phyloP scores from a whole-genome alignment of 2,113 vertebrate species.

The Channa maculata region DNA sequence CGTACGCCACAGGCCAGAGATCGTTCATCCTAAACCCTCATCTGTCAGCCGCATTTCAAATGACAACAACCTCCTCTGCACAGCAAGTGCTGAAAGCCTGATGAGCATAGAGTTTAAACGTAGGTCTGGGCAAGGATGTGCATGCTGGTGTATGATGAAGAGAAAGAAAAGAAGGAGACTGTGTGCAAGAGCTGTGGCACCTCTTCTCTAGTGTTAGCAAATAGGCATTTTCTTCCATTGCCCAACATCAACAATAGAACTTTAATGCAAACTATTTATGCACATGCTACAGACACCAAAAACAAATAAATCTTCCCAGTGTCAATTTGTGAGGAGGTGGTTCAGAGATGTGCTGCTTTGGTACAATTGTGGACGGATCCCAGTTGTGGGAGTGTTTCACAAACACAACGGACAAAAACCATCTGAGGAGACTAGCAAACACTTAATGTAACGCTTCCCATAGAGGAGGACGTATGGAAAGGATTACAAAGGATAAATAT shows the following conservation, averaged over 20 bases:
- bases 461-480: not conserved
- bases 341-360: slow-evolving; percentile 61
- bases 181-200: not conserved
- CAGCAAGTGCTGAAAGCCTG: slow-evolving; percentile 16
- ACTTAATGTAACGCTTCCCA: not conserved
- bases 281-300: slow-evolving; percentile 41
- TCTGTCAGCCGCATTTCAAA: not conserved
- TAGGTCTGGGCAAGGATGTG: slow-evolving; percentile 8
- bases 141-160: slow-evolving; percentile 54
- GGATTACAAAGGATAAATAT: slow-evolving; percentile 43
- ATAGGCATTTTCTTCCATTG: not conserved
- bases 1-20: slow-evolving; percentile 32
- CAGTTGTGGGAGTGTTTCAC: slow-evolving; percentile 29
- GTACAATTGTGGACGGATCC: slow-evolving; percentile 28
- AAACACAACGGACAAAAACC: slow-evolving; percentile 32
- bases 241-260: not conserved
- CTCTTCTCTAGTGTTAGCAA: not conserved
- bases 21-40: not conserved
- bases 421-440: slow-evolving; percentile 28
- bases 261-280: not conserved
- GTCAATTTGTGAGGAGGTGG: slow-evolving; percentile 4
- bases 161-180: slow-evolving; percentile 14
- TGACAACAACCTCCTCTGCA: not conserved
- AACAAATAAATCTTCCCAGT: not conserved
- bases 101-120: not conserved